These are phyloP conservation scores for Gavialis gangeticus DNA, from an alignment of 2,113 vertebrate genomes.

Conservation along the genomic window DNA sequence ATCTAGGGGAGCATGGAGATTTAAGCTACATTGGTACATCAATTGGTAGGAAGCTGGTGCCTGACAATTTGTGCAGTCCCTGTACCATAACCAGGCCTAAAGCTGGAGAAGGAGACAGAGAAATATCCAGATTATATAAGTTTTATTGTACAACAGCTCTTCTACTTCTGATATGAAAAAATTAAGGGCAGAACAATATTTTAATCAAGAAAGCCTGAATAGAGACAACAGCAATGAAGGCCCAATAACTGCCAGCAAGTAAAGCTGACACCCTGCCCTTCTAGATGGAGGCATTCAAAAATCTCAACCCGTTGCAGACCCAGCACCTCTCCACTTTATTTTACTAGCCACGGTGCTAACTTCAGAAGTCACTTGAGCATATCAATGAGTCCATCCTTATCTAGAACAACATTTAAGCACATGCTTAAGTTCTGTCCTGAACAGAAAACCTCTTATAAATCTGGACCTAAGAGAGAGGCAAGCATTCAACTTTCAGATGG, in stretches of 20 bases:
- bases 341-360: neutral
- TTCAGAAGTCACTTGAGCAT: neutral
- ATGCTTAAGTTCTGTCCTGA: neutral
- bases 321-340: neutral
- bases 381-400: neutral
- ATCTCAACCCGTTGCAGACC: neutral
- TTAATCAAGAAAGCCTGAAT: neutral
- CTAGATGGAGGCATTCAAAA: neutral
- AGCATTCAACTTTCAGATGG: neutral
- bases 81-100: neutral
- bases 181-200: neutral
- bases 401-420: neutral
- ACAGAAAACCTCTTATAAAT: neutral
- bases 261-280: neutral
- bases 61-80: neutral
- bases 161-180: neutral
- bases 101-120: neutral
- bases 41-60: neutral
- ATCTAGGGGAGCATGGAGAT: neutral
- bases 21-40: neutral
- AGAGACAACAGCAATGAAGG: neutral
- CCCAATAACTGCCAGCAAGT: neutral
- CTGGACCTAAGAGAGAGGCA: neutral
- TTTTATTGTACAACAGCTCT: accelerated
- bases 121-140: neutral